Percentiles rank a stretch among this genome's conserved stretches.
Evolutionary conservation across 2,113 vertebrate genomes (phyloP).

Genomic region (Phrynosoma blainvillii): DNA sequence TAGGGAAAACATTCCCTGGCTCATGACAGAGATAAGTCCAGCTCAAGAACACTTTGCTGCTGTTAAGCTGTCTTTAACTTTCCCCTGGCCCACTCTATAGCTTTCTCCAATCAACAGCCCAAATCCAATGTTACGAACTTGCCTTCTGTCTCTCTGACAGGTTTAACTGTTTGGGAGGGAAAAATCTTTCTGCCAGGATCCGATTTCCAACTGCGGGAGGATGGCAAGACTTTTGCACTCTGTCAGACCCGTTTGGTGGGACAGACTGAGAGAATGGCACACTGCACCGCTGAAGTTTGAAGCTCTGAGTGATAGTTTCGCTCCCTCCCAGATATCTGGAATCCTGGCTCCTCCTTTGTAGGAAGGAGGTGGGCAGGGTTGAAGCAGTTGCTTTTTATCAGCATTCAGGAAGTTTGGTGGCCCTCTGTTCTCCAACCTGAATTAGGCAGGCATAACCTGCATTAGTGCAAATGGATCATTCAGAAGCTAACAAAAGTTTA

Average conservation of each 20-base stretch:
- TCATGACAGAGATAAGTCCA: neutral
- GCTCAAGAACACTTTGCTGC: neutral
- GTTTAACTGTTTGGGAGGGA: neutral
- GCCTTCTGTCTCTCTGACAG: constrained; percentile 1
- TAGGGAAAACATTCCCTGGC: neutral
- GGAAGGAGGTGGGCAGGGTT: constrained; percentile 32
- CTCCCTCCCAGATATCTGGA: neutral
- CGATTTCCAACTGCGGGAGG: neutral
- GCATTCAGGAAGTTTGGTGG: constrained; percentile 13
- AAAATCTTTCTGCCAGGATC: constrained; percentile 1
- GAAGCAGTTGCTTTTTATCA: neutral
- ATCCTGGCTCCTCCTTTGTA: constrained; percentile 11
- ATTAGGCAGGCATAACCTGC: neutral
- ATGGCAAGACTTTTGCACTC: neutral
- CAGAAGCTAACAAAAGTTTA: neutral
- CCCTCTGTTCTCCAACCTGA: constrained; percentile 3
- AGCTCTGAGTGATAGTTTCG: neutral
- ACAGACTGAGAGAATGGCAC: neutral
- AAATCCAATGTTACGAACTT: neutral
- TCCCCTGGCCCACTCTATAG: neutral
- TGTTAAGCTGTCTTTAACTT: neutral
- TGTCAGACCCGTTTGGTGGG: neutral
- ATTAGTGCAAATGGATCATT: neutral
- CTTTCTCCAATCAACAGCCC: neutral
- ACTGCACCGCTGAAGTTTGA: constrained; percentile 12